phyloP scores from a whole-genome alignment of 2,113 vertebrate species.

The Dasyprocta punctata region DNA sequence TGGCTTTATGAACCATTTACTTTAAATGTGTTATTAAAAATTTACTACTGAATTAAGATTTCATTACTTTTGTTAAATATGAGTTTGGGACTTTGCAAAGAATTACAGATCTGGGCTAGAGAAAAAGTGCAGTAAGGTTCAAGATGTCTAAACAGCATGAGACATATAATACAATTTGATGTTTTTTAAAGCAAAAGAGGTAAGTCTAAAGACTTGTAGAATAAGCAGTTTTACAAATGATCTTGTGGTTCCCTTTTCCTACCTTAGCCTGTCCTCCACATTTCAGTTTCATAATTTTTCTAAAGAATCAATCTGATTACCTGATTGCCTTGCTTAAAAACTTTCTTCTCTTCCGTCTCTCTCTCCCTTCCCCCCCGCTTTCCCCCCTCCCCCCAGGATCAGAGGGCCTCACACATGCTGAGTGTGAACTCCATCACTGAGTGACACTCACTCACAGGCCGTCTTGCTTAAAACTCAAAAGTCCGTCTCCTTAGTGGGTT shows the following conservation, averaged over 20 bases:
- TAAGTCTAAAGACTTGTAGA: background rate
- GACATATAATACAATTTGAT: background rate
- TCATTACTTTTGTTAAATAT: background rate
- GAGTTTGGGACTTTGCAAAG: conserved; percentile 1
- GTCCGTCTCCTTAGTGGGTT: background rate
- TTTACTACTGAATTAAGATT: conserved; percentile 19
- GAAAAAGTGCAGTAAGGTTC: background rate
- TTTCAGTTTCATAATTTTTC: background rate
- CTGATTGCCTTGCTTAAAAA: background rate
- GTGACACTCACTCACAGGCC: background rate
- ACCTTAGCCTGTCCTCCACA: background rate
- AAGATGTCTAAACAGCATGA: background rate
- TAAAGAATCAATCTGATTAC: background rate
- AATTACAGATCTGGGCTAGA: background rate
- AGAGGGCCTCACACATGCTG: background rate
- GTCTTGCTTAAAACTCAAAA: background rate
- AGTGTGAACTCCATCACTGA: too few relatives aligned
- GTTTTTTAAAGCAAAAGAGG: conserved; percentile 34
- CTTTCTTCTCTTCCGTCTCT: background rate
- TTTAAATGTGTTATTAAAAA: conserved; percentile 28
- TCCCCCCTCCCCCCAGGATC: background rate
- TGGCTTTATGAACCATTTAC: background rate
- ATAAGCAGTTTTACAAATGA: background rate
- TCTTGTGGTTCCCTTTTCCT: background rate
- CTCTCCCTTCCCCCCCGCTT: too few relatives aligned